Conservation (phyloP, 2,797 vertebrate genomes). For the Cheirogaleus major region DNA sequence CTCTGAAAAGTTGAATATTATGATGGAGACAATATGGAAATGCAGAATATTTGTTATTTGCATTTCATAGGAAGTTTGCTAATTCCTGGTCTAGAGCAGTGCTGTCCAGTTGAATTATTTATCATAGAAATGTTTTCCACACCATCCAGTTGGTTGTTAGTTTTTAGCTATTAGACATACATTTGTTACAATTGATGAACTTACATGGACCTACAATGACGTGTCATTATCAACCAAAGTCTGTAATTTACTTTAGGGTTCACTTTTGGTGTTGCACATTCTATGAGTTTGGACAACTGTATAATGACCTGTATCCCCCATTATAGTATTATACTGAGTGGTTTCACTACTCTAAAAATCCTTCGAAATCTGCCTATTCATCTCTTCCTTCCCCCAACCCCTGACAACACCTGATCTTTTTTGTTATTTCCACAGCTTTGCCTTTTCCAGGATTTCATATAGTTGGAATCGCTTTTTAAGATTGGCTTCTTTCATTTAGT, state of each 20-base stretch:
- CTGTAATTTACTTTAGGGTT: not conserved
- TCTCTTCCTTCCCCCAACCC: not conserved
- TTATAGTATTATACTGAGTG: not conserved
- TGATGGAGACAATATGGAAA: not conserved
- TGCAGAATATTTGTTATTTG: not conserved
- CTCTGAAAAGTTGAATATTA: not conserved
- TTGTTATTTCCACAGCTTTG: not conserved
- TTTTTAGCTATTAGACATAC: no score
- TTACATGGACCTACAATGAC: not conserved
- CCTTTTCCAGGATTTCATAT: not conserved
- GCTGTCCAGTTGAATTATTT: not conserved
- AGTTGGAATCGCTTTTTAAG: not conserved
- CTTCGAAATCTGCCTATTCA: not conserved
- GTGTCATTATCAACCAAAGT: not conserved
- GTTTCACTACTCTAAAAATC: not conserved
- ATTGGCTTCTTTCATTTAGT: not conserved
- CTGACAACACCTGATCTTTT: not conserved
- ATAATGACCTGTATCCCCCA: not conserved
- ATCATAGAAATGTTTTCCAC: no score
- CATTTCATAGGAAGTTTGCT: not conserved
- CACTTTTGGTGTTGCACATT: not conserved
- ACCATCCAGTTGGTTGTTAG: no score
- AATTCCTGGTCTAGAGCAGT: not conserved
- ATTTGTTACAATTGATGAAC: no score
- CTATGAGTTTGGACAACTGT: not conserved